These are phyloP conservation scores for Platycheirus albimanus DNA, from an alignment of 2,888 invertebrate genomes.

Conservation along the genomic window DNA sequence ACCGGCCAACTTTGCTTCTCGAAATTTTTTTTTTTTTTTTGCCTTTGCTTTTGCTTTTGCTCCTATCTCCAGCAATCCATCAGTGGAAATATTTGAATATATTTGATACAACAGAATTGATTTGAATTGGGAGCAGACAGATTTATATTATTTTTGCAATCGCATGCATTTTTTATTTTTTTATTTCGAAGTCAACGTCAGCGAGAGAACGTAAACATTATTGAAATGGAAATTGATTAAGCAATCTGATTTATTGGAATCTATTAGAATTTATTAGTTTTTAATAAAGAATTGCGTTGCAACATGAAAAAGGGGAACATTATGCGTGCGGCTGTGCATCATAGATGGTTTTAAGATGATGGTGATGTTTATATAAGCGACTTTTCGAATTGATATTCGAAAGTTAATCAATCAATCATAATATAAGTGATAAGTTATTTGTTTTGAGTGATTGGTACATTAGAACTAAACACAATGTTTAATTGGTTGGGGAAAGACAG, in stretches of 20 bases:
- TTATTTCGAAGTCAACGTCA: conserved; percentile 27
- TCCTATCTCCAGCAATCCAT: conserved; percentile 23
- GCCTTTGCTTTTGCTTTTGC: too few species aligned
- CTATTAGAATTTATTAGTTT: conserved; percentile 42
- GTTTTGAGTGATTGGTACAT: neutral
- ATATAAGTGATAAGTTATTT: too few species aligned
- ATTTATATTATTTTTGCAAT: conserved; percentile 60
- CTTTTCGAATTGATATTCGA: too few species aligned
- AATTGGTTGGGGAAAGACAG: too few species aligned
- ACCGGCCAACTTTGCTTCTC: conserved; percentile 4
- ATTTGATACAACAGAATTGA: conserved; percentile 63
- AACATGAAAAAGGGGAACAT: conserved; percentile 1
- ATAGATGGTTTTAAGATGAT: too few species aligned
- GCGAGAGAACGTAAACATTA: conserved; percentile 19
- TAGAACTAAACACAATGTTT: too few species aligned
- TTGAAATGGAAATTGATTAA: conserved; percentile 49
- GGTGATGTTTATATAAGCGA: too few species aligned
- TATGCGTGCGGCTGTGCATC: too few species aligned
- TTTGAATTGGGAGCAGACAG: conserved; percentile 71
- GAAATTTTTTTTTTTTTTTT: neutral
- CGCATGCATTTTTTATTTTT: conserved; percentile 3
- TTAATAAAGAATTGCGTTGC: conserved; percentile 13
- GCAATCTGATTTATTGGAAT: conserved; percentile 50
- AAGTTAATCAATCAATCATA: too few species aligned
- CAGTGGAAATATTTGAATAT: conserved; percentile 50